Base-by-base conservation (phyloP, 2,888 invertebrate species). In the Mythimna lalbum region DNA sequence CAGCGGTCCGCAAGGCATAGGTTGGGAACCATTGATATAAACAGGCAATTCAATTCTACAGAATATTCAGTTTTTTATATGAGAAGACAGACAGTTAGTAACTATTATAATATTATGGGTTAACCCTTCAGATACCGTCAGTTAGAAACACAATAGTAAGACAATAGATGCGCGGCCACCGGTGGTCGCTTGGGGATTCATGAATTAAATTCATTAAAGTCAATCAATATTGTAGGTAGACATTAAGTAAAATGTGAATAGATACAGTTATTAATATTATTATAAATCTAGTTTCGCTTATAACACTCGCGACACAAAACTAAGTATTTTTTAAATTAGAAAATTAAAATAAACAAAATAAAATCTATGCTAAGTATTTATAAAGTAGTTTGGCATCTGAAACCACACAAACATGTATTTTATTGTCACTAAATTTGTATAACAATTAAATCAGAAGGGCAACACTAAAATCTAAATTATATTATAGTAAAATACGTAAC, bases 361-460 rank as follows among this genome's bases (percentile, higher is more conserved):
- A 33, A 27, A 21, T 14, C 0, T n/a, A 9, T n/a, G 23, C 7
- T 33, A 36, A 27, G n/a, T n/a, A n/a, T 27, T 3, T 14, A 69
- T 23, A 47, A 55, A 23, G 53, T 33, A 17, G 31, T 21, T 33
- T 52, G 17, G 17, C 21, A 63, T 63, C 74, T 73, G 71, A 47
- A 73, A 73, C 73, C 62, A 61, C 47, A 56, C 33, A 73, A 73
- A 61, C 23, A n/a, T 0, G 5, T 31, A 12, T 39, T 57, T 57
- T 57, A 50, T 14, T 71, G 21, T 31, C 49, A 21, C 14, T 49
- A 31, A 6, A 9, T 21, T 49, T 19, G 6, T 23, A 4, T 6
- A 43, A 14, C n/a, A 43, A 14, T 33, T 4, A 19, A 43, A 33
- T 36, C 36, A 36, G 2, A 56, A 39, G 21, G 31, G 14, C 14